phyloP scores from a whole-genome alignment of 37 sponge, comb jelly and placozoan species.

The Axinella damicornis region DNA sequence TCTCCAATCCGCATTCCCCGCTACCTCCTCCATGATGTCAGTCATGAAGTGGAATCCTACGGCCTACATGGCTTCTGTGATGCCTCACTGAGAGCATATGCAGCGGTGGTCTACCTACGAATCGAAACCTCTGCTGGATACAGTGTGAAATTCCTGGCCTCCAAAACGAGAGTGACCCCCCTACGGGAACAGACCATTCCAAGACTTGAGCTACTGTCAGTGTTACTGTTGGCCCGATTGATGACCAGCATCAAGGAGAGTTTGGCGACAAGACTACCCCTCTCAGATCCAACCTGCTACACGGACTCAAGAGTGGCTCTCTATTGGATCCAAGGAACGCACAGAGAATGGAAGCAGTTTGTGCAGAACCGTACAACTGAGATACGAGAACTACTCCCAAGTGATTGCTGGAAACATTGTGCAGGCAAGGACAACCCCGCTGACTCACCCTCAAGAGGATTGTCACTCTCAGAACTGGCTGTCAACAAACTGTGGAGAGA shows the following conservation, averaged over 20 bases:
- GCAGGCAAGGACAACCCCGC: slow-evolving; percentile 28
- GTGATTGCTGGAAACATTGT: slow-evolving; percentile 11
- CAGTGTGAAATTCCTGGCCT: slow-evolving; percentile 6
- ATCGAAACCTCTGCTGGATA: not conserved
- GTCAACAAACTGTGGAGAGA: not conserved
- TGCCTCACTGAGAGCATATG: slow-evolving; percentile 24
- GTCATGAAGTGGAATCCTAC: not conserved
- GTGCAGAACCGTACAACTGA: slow-evolving; percentile 25
- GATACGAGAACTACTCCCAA: slow-evolving; percentile 3
- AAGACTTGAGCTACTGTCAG: slow-evolving; percentile 27
- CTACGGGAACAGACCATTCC: slow-evolving; percentile 16
- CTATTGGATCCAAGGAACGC: slow-evolving; percentile 10
- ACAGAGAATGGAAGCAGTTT: slow-evolving; percentile 36
- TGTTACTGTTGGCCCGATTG: not conserved
- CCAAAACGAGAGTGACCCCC: slow-evolving; percentile 37
- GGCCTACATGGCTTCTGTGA: slow-evolving; percentile 34
- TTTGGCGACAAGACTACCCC: not conserved
- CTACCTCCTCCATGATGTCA: not conserved
- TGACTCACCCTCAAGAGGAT: slow-evolving; percentile 41
- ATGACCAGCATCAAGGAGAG: not conserved
- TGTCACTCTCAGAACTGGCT: not conserved
- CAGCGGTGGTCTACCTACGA: slow-evolving; percentile 29
- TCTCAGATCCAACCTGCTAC: slow-evolving; percentile 1
- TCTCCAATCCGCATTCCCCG: not conserved
- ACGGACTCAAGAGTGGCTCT: slow-evolving; percentile 43